These are phyloP conservation scores for Anthoscopus minutus DNA, from an alignment of 2,113 vertebrate genomes.

Conservation along the genomic window DNA sequence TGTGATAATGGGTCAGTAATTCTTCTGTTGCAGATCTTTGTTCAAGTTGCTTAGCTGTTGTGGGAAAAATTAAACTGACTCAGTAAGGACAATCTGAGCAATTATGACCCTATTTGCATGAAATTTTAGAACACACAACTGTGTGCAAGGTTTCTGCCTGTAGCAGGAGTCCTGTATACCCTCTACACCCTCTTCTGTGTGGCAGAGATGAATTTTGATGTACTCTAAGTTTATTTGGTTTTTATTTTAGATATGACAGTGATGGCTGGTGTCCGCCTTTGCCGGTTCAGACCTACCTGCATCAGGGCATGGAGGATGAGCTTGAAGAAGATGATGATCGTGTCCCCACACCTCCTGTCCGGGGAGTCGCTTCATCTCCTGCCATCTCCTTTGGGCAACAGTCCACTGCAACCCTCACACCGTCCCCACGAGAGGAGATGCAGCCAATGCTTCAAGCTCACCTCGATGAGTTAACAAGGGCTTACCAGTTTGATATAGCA, in stretches of 20 bases:
- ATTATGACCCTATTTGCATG: not conserved
- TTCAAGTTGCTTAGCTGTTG: not conserved
- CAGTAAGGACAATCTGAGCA: not conserved
- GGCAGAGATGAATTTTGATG: not conserved
- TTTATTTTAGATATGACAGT: constrained; percentile 86
- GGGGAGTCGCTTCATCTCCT: constrained; percentile 94
- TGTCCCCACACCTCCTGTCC: constrained; percentile 92
- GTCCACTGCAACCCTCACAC: constrained; percentile 94
- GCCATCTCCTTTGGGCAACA: constrained; percentile 96
- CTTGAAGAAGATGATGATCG: constrained; percentile 96
- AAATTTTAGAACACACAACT: not conserved
- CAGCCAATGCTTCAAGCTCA: constrained; percentile 97
- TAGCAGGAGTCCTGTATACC: not conserved
- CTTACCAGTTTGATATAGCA: constrained; percentile 97
- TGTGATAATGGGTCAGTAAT: not conserved
- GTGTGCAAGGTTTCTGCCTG: not conserved
- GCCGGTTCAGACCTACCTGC: constrained; percentile 94
- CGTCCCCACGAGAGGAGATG: constrained; percentile 93
- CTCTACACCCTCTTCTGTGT: not conserved
- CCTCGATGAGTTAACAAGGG: constrained; percentile 92
- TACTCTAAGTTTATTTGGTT: not conserved
- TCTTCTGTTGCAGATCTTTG: not conserved
- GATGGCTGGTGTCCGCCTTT: constrained; percentile 93
- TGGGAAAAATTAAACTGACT: not conserved
- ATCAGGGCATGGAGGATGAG: constrained; percentile 97